phyloP scores from a whole-genome alignment of 92 coral and sea anemone genomes.

The Zoanthus sansibaricus region DNA sequence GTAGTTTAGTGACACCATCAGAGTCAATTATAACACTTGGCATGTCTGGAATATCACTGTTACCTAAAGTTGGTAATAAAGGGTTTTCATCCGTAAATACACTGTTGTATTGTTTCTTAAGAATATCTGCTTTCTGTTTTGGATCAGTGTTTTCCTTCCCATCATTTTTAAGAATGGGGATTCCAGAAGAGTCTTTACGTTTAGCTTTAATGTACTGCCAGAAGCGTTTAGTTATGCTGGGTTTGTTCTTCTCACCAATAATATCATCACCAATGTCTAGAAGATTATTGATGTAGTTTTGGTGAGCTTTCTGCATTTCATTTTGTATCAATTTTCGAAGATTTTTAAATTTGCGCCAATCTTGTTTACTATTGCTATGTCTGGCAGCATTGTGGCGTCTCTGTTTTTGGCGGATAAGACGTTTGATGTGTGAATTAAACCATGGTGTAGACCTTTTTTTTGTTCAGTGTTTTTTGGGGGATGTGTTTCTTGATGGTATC shows the following conservation, averaged over 20 bases:
- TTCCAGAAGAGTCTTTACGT: slow-evolving; percentile 37
- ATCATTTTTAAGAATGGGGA: slow-evolving; percentile 3
- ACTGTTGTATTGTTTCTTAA: slow-evolving; percentile 13
- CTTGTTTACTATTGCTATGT: neutral
- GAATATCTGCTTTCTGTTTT: slow-evolving; percentile 41
- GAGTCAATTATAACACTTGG: neutral
- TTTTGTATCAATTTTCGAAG: slow-evolving; percentile 18
- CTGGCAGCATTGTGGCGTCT: neutral
- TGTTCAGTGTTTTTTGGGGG: slow-evolving; percentile 15
- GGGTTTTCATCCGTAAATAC: slow-evolving; percentile 33
- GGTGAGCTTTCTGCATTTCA: slow-evolving; percentile 28
- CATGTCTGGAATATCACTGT: too few relatives aligned
- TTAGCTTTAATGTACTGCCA: slow-evolving; percentile 33
- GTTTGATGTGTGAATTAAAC: slow-evolving; percentile 18
- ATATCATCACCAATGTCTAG: slow-evolving; percentile 15
- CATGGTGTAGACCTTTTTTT: slow-evolving; percentile 1
- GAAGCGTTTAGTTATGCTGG: slow-evolving; percentile 32
- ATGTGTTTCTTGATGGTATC: slow-evolving; percentile 29
- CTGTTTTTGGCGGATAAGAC: slow-evolving; percentile 3
- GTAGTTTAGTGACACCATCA: slow-evolving; percentile 31
- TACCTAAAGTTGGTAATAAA: neutral
- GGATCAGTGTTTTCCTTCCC: slow-evolving; percentile 34
- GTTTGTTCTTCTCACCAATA: neutral
- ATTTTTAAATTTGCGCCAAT: slow-evolving; percentile 14
- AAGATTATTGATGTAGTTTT: slow-evolving; percentile 26